Evolutionary conservation across 2,888 invertebrate species (phyloP), one percentile per base, ranked within the genome.

Genomic region (Lasioglossum morio): DNA sequence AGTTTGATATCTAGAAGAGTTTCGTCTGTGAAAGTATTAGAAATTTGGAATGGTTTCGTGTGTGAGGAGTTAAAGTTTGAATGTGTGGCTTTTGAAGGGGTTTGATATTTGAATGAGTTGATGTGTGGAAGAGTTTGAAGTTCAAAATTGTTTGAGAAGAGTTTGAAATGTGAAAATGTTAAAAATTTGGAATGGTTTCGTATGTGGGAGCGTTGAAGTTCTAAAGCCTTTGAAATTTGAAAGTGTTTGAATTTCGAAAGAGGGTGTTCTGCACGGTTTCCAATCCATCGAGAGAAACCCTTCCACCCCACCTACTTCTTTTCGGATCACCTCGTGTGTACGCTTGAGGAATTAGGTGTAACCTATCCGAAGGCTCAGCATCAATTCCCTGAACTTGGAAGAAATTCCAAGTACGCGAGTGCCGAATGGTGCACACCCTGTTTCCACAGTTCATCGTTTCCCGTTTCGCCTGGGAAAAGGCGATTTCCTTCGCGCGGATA

Each of bases 401-500:
- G 60, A 60, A 14, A 60, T 60, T 27, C 60, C 60, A 27, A 60
- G 60, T 14, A 60, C 27, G 27, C 60, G 60, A n/a, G 27, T 27
- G 60, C 12, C 60, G 60, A 60, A 14, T 27, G 69, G 37, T n/a
- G 69, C 37, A 23, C 70, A 37, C 27, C 72, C 72, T 8, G 46
- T 72, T 46, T 72, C 72, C 43, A 43, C 40, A 43, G 72, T 72
- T 72, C 72, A 27, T 72, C 72, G 43, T 46, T 72, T 72, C 30
- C 46, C 72, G 72, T 46, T 72, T 70, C 70, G 70, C 70, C 70
- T 4, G 43, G 16, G 30, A 72, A 43, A 72, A 72, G 72, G 19
- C 48, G 72, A 72, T 72, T 72, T 72, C 43, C 72, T 72, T 27
- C 72, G 14, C n/a, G 43, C 27, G 40, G 40, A 70, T 40, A 70